Evolutionary conservation across 2,113 vertebrate genomes (phyloP).

Genomic region (Plotosus lineatus): DNA sequence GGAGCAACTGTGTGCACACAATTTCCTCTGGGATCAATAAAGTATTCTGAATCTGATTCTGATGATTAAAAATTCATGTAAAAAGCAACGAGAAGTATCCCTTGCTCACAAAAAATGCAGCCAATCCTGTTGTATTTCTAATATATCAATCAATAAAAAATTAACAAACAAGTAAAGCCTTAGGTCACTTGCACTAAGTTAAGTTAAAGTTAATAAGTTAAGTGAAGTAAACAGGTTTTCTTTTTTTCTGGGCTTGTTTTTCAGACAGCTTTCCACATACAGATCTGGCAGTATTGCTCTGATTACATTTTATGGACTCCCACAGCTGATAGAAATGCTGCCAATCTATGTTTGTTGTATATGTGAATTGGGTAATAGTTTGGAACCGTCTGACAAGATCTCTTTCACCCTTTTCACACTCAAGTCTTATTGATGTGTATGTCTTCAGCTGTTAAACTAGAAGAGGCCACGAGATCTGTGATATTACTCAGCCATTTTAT

Average conservation of each 20-base stretch:
- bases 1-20: no score
- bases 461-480: background rate
- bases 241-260: background rate
- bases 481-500: background rate
- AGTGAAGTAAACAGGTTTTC: no score
- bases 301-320: background rate
- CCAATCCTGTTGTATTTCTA: background rate
- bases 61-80: background rate
- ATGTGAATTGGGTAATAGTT: background rate
- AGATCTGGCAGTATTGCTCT: background rate
- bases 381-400: background rate
- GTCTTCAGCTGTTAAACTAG: background rate
- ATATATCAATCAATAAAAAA: background rate
- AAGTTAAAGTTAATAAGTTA: no score
- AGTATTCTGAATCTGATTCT: background rate
- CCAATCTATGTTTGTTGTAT: background rate
- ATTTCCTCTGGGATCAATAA: no score
- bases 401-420: background rate
- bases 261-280: background rate
- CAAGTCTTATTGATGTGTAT: background rate
- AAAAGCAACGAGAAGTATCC: background rate
- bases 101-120: background rate
- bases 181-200: background rate
- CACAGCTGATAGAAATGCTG: background rate
- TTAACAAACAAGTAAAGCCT: background rate